Base-by-base conservation (phyloP, 2,797 vertebrate species). In the Microcaecilia unicolor region DNA sequence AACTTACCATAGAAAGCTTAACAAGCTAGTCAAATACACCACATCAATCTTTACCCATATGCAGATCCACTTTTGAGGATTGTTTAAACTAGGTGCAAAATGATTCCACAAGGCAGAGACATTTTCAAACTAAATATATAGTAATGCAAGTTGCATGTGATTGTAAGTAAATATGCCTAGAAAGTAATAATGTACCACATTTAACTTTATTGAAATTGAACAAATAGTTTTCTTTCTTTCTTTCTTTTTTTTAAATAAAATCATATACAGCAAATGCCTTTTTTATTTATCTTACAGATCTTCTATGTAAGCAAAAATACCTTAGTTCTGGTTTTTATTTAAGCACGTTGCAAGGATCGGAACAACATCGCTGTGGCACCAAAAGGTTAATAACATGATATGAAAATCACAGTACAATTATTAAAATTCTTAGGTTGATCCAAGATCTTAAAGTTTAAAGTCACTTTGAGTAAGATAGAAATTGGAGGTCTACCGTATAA, bases 151-250 rank as follows among this genome's bases (percentile, higher is more conserved):
- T n/a, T n/a, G n/a, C n/a, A 26, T 16, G 48, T 15, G 31, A 34
- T 3, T 22, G 16, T 10, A 55, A 48, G 28, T 46, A 51, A 32
- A 37, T 25, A 69, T 59, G 51, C 20, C 28, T 26, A 18, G 29
- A 15, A 25, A 31, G 30, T 13, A 20, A 22, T 74, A 55, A 54
- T 71, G 59, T 79, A 80, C 70, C 78, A 89, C 86, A 83, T 75
- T 79, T 80, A 85, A 61, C 80, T 92, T 90, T 93, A 92, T 92
- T 92, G 84, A 88, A 86, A 78, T 76, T 76, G 77, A 83, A 79
- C 76, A 74, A 80, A 80, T 78, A 74, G 12, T 24, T 53, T n/a
- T n/a, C n/a, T n/a, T n/a, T n/a, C n/a, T n/a, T n/a, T n/a, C n/a
- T n/a, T n/a, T n/a, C n/a, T n/a, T n/a, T 55, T 63, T 64, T 68